A percentile compares a stretch with the other conserved stretches of the same genome.
Conservation (phyloP, 2,888 invertebrate genomes). For the Plebejus anna region DNA sequence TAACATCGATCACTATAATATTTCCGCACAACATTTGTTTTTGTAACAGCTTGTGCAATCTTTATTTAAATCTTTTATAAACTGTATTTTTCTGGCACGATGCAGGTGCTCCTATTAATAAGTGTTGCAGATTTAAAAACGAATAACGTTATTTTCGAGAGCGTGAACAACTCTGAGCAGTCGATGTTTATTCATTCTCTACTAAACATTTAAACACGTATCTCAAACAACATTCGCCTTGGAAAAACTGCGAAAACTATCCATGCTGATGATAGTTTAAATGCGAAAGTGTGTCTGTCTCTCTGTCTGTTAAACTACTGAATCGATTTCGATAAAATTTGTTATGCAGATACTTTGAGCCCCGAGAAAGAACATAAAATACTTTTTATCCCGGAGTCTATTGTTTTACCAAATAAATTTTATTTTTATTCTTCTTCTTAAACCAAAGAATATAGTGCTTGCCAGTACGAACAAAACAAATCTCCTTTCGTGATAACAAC, state of each 20-base stretch:
- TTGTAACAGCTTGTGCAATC: neutral
- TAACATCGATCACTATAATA: neutral
- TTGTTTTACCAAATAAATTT: too few species aligned
- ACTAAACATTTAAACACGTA: neutral
- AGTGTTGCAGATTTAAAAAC: constrained; percentile 11
- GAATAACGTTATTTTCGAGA: neutral
- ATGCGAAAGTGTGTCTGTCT: too few species aligned
- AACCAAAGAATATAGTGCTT: too few species aligned
- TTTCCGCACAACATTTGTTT: neutral
- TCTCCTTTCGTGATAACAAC: too few species aligned
- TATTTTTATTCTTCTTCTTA: too few species aligned
- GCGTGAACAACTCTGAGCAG: neutral
- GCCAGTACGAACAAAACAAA: too few species aligned
- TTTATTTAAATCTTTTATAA: neutral
- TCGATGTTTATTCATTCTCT: neutral
- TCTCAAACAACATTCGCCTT: neutral
- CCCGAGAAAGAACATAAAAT: too few species aligned
- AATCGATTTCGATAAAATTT: too few species aligned
- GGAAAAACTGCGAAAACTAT: neutral
- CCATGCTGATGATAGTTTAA: too few species aligned
- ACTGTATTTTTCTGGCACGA: constrained; percentile 18
- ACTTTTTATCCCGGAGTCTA: too few species aligned
- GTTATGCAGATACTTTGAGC: too few species aligned
- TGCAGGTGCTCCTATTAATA: constrained; percentile 20
- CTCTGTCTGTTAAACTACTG: too few species aligned